Conservation (phyloP, 2,888 invertebrate species). For the Schizaphis graminum region DNA sequence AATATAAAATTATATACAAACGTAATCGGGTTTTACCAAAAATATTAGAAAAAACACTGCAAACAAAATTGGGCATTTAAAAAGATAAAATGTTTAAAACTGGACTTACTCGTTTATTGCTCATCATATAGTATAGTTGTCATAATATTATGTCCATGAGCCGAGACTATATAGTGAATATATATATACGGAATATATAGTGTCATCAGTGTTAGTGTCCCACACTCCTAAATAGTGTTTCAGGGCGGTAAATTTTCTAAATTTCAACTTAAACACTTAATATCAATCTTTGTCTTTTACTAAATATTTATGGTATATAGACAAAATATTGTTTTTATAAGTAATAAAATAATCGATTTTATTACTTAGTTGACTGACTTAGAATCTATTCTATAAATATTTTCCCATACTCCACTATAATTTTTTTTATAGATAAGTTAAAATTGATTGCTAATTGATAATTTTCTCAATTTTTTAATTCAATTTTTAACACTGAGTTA, state of each 20-base stretch:
- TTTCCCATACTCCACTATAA: background rate
- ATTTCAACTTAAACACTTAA: background rate
- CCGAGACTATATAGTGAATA: too few relatives aligned
- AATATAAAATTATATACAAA: background rate
- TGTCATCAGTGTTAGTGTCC: background rate
- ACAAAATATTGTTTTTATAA: background rate
- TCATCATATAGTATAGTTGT: background rate
- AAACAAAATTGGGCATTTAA: background rate
- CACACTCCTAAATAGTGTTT: background rate
- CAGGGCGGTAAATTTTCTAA: background rate
- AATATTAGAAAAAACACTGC: background rate
- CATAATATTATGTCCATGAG: too few relatives aligned
- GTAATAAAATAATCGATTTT: background rate
- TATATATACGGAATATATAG: background rate
- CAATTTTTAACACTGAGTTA: background rate
- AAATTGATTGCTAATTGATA: background rate
- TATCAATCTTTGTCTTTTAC: background rate
- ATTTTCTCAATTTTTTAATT: background rate
- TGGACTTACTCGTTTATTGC: background rate
- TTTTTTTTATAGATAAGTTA: background rate
- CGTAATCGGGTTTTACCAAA: background rate
- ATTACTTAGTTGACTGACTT: background rate
- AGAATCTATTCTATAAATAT: background rate
- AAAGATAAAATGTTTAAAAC: background rate
- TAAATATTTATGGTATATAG: background rate